These are phyloP conservation scores for Phocides pigmalion DNA, from an alignment of 1,140 invertebrate species.

Conservation along the genomic window DNA sequence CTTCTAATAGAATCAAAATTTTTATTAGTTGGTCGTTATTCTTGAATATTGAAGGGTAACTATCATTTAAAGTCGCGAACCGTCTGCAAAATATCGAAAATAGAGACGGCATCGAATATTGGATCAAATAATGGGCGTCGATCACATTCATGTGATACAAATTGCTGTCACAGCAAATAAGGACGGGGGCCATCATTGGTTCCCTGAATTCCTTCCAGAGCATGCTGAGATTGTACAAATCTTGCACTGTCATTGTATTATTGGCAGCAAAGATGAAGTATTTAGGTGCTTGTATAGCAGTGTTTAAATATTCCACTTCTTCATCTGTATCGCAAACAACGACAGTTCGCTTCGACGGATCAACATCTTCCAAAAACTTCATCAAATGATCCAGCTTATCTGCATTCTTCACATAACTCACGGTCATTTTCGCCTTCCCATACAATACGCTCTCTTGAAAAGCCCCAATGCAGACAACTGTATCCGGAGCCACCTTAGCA, in stretches of 20 bases:
- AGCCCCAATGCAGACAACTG: slow-evolving; percentile 68
- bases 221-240: slow-evolving; percentile 59
- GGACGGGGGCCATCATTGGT: slow-evolving; percentile 60
- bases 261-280: slow-evolving; percentile 56
- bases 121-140: slow-evolving; percentile 66
- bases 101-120: slow-evolving; percentile 67
- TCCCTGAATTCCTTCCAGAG: slow-evolving; percentile 61
- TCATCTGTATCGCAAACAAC: slow-evolving; percentile 68
- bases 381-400: slow-evolving; percentile 53
- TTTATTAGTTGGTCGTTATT: slow-evolving; percentile 47
- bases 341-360: slow-evolving; percentile 60
- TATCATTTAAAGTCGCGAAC: slow-evolving; percentile 72
- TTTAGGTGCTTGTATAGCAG: slow-evolving; percentile 44
- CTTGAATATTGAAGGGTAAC: slow-evolving; percentile 72
- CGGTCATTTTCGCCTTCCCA: slow-evolving; percentile 62
- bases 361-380: slow-evolving; percentile 58
- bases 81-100: slow-evolving; percentile 72
- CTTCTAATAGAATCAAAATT: slow-evolving; percentile 72
- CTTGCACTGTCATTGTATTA: slow-evolving; percentile 62
- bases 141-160: slow-evolving; percentile 69
- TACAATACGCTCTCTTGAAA: slow-evolving; percentile 76
- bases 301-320: slow-evolving; percentile 59
- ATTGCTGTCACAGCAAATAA: slow-evolving; percentile 75
- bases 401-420: slow-evolving; percentile 59
- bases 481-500: slow-evolving; percentile 61